Base-by-base conservation (phyloP, 1,140 invertebrate genomes). In the Holotrichia oblita region DNA sequence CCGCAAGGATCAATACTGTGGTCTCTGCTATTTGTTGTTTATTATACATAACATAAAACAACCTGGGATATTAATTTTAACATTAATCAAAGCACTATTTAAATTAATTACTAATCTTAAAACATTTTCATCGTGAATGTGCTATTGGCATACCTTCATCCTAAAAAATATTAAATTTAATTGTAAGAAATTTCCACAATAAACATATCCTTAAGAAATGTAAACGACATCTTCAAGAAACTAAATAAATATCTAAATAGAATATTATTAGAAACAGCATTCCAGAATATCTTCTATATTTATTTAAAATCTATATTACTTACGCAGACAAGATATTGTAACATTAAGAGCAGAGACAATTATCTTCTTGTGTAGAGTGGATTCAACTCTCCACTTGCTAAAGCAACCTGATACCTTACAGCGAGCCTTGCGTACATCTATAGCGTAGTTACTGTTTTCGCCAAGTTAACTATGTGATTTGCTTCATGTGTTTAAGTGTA, bases 381-480 rank as follows among this genome's bases (percentile, higher is more conserved):
- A 17, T 17, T 14, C 17, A 55, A 17, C 48, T 17, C n/a, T 55
- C 6, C 48, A 55, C 48, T 17, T 17, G 48, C 17, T 55, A 41
- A 12, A 34, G 73, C 7, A 41, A 41, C 73, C 41, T 34, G 34
- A 74, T 41, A 74, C 40, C 40, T 22, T 4, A 42, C 10, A 44
- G 73, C 34, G 40, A 74, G 41, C 12, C 9, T 9, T 22, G 41
- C 6, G 7, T 40, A 4, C 2, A 41, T 44, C 6, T 22, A 74
- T n/a, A 78, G 44, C 24, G n/a, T 22, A n/a, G 10, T 74, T 59
- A 44, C 69, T 78, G 77, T 78, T 78, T 78, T 78, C 3, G 48
- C 41, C 73, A 74, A 74, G 77, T 42, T 42, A 73, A 24, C 77
- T 78, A 74, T 78, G 72, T 78, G 77, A 78, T 78, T 78, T 74